phyloP scores from a whole-genome alignment of 2,797 vertebrate species.

The Girardinus metallicus region DNA sequence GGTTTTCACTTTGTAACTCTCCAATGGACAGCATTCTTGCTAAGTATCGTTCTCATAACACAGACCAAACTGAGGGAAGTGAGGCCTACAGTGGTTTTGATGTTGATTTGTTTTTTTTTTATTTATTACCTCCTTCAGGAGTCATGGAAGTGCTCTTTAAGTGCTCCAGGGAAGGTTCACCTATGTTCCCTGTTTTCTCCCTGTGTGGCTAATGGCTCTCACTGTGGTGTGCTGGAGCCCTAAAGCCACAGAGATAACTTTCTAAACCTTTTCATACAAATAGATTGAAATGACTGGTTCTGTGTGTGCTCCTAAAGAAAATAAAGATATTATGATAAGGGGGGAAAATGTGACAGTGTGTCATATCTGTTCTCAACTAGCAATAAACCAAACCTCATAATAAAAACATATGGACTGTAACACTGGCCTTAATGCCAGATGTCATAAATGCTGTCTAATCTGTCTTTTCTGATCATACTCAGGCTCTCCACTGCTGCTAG shows the following conservation, averaged over 20 bases:
- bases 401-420: slow-evolving; percentile 31
- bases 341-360: slow-evolving; percentile 3
- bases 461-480: slow-evolving; percentile 38
- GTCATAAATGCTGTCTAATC: slow-evolving; percentile 30
- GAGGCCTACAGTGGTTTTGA: background rate
- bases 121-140: background rate
- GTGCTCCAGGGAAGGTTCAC: background rate
- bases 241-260: background rate
- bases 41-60: background rate
- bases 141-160: background rate
- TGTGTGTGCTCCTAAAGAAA: slow-evolving; percentile 12
- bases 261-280: slow-evolving; percentile 8
- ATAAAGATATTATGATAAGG: background rate
- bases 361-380: slow-evolving; percentile 21
- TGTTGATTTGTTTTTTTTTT: background rate
- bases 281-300: slow-evolving; percentile 2
- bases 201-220: background rate
- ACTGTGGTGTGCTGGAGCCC: background rate
- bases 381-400: slow-evolving; percentile 40
- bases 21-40: background rate
- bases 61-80: background rate
- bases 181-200: background rate
- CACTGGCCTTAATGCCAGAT: slow-evolving; percentile 18
- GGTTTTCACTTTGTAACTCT: background rate
- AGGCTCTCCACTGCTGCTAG: slow-evolving; percentile 21